Conservation (phyloP, 92 coral and sea anemone species). For the Isaurus tuberculatus region DNA sequence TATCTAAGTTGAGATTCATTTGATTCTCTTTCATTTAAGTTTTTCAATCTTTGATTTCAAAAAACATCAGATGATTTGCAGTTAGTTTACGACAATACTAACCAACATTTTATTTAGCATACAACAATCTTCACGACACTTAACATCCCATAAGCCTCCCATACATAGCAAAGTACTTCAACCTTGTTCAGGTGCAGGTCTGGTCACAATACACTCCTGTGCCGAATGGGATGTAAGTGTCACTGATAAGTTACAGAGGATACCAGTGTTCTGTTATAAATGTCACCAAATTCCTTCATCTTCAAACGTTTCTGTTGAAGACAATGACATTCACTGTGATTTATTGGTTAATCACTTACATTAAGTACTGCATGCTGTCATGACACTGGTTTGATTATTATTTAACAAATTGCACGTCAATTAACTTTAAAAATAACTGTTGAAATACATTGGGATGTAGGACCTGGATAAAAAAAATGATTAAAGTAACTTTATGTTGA, state of each 20-base stretch:
- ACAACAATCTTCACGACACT: constrained; percentile 92
- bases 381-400: not conserved
- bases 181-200: constrained; percentile 62
- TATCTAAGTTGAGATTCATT: constrained; percentile 46
- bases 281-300: constrained; percentile 32
- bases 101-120: constrained; percentile 75
- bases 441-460: too few relatives aligned
- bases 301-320: constrained; percentile 15
- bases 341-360: not conserved
- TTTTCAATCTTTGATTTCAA: not conserved
- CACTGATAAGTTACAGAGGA: constrained; percentile 31
- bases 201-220: constrained; percentile 38
- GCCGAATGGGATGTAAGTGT: constrained; percentile 40
- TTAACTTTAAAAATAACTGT: too few relatives aligned
- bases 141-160: constrained; percentile 65
- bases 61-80: not conserved
- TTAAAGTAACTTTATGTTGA: too few relatives aligned
- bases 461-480: too few relatives aligned
- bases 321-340: constrained; percentile 42
- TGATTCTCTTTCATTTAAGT: too few relatives aligned
- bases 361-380: constrained; percentile 2
- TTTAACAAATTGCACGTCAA: too few relatives aligned
- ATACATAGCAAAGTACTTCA: constrained; percentile 73
- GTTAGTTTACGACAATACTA: constrained; percentile 51
- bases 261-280: constrained; percentile 37